phyloP scores from a whole-genome alignment of 2,888 invertebrate species.

The Lasiommata megera region DNA sequence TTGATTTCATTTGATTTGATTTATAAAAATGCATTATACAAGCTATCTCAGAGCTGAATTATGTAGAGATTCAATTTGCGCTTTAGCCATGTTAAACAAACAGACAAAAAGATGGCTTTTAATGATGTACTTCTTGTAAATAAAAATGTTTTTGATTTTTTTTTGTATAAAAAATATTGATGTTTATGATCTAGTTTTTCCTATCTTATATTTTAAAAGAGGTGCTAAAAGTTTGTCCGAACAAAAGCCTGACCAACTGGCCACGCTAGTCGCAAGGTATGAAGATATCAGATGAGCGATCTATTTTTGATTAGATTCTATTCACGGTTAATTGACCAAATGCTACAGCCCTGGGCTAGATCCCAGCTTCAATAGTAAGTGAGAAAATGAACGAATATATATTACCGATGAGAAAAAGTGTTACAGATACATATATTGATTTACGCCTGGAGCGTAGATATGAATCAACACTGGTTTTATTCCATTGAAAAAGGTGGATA shows the following conservation, averaged over 20 bases:
- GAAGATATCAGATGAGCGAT: conserved; percentile 63
- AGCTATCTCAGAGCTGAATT: too few species aligned
- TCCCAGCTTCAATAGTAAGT: conserved; percentile 11
- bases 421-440: conserved; percentile 14
- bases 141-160: too few species aligned
- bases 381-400: conserved; percentile 30
- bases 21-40: too few species aligned
- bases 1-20: too few species aligned
- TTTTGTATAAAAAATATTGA: too few species aligned
- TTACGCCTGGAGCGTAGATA: conserved; percentile 4
- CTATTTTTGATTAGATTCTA: conserved; percentile 63
- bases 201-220: too few species aligned
- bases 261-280: conserved; percentile 42
- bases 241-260: conserved; percentile 28
- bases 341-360: conserved; percentile 17
- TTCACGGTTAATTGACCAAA: conserved; percentile 56
- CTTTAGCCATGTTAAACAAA: too few species aligned
- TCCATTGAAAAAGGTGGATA: neutral
- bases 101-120: too few species aligned
- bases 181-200: too few species aligned
- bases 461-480: conserved; percentile 8
- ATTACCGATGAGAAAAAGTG: conserved; percentile 21
- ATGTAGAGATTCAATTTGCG: too few species aligned
- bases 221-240: too few species aligned
- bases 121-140: too few species aligned